phyloP scores from a whole-genome alignment of 2,113 vertebrate species.

The Alces alces region DNA sequence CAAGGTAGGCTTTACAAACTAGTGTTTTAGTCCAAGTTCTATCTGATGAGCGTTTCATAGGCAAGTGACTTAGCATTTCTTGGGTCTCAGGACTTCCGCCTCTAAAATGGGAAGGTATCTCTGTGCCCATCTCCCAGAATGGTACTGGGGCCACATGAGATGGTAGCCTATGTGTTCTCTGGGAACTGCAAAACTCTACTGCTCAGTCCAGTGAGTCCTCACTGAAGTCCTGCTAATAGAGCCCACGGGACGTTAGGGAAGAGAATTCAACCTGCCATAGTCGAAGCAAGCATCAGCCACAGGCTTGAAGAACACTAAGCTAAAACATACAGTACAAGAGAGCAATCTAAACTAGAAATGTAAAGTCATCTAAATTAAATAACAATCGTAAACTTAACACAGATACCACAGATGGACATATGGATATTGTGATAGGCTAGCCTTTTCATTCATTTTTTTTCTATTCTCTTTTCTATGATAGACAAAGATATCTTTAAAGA shows the following conservation, averaged over 20 bases:
- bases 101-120: not conserved
- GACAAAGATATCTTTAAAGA: not conserved
- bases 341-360: not conserved
- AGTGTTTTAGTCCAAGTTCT: not conserved
- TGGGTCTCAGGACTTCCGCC: not conserved
- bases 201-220: not conserved
- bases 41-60: not conserved
- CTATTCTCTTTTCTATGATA: not conserved
- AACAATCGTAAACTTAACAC: not conserved
- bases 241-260: not conserved
- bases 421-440: not conserved
- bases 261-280: not conserved
- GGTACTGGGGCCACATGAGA: not conserved
- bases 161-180: not conserved
- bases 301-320: not conserved
- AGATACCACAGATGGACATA: not conserved
- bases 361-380: not conserved
- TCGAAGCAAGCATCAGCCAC: not conserved
- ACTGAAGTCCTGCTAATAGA: not conserved
- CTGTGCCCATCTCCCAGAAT: not conserved
- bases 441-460: not conserved
- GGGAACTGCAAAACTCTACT: not conserved
- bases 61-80: not conserved
- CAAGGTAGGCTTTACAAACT: not conserved
- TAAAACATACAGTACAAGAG: not conserved